Evolutionary conservation across 2,888 invertebrate genomes (phyloP).

Genomic region (Drosophila kanekoi): DNA sequence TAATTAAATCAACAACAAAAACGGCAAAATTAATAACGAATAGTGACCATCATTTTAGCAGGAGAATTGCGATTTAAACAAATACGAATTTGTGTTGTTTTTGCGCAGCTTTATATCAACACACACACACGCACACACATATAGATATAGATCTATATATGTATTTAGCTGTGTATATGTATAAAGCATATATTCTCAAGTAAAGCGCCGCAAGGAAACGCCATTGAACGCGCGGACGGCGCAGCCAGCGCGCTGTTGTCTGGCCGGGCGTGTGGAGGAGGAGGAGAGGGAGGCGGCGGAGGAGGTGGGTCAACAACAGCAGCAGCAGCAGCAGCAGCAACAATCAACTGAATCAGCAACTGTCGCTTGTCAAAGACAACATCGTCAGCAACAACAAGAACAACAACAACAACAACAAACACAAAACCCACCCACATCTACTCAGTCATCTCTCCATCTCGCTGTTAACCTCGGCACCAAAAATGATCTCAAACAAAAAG

Average conservation of each 20-base stretch:
- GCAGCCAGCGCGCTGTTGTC: constrained; percentile 68
- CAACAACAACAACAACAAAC: constrained; percentile 30
- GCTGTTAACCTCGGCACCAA: constrained; percentile 47
- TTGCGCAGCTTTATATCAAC: constrained; percentile 20
- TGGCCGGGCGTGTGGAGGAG: constrained; percentile 49
- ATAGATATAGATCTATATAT: constrained; percentile 16
- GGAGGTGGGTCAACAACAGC: constrained; percentile 43
- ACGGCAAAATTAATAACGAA: constrained; percentile 34
- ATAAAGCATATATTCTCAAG: constrained; percentile 1
- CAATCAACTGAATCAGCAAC: constrained; percentile 29
- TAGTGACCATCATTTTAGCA: constrained; percentile 39
- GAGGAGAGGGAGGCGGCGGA: constrained; percentile 31
- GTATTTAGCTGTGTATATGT: constrained; percentile 12
- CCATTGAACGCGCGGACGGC: constrained; percentile 75
- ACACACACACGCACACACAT: constrained; percentile 15
- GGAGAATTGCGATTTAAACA: constrained; percentile 71
- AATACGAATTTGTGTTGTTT: constrained; percentile 47
- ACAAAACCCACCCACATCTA: constrained; percentile 26
- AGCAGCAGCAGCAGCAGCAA: constrained; percentile 29
- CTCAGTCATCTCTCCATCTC: constrained; percentile 12
- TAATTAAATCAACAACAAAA: constrained; percentile 14
- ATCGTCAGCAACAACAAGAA: constrained; percentile 29
- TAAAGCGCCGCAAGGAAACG: constrained; percentile 57
- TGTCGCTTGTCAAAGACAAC: constrained; percentile 34
- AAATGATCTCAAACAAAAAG: constrained; percentile 93